These are phyloP conservation scores for Halotydeus destructor DNA, from an alignment of 1,140 invertebrate genomes.

Conservation along the genomic window DNA sequence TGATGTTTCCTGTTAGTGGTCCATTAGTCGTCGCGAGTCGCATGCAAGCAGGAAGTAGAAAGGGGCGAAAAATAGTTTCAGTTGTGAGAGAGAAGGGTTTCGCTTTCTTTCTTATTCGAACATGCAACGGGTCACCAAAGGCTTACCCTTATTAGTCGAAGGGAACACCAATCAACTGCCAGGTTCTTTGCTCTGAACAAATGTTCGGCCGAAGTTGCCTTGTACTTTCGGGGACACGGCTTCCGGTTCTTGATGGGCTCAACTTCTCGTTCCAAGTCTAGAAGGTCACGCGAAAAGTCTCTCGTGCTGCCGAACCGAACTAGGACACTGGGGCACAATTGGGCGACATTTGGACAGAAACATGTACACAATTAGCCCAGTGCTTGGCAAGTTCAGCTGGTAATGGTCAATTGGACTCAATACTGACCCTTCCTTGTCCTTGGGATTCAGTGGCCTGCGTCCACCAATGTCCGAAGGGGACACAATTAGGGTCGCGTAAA, in stretches of 20 bases:
- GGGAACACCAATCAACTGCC: constrained; percentile 68
- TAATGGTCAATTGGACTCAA: background rate
- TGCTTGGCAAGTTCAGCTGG: background rate
- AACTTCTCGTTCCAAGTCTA: constrained; percentile 55
- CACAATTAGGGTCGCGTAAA: constrained; percentile 58
- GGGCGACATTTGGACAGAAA: too few species aligned
- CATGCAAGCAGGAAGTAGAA: background rate
- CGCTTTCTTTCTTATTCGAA: background rate
- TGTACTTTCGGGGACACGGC: constrained; percentile 54
- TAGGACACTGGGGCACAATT: constrained; percentile 55
- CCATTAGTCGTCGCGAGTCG: background rate
- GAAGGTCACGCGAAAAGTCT: constrained; percentile 47
- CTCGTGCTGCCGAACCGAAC: constrained; percentile 49
- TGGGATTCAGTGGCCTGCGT: constrained; percentile 49
- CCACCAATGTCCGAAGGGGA: constrained; percentile 62
- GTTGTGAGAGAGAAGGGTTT: background rate
- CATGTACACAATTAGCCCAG: constrained; percentile 18
- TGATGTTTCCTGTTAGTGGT: background rate
- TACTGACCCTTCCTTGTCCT: constrained; percentile 59
- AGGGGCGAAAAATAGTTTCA: background rate
- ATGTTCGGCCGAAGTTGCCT: constrained; percentile 58
- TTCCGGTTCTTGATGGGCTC: constrained; percentile 45
- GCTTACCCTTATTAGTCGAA: constrained; percentile 32
- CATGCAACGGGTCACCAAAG: background rate
- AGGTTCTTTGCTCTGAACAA: constrained; percentile 53